Percentiles rank a stretch among this genome's conserved stretches.
phyloP scores from a whole-genome alignment of 2,888 invertebrate genomes.

The Dorcus parallelipipedus region DNA sequence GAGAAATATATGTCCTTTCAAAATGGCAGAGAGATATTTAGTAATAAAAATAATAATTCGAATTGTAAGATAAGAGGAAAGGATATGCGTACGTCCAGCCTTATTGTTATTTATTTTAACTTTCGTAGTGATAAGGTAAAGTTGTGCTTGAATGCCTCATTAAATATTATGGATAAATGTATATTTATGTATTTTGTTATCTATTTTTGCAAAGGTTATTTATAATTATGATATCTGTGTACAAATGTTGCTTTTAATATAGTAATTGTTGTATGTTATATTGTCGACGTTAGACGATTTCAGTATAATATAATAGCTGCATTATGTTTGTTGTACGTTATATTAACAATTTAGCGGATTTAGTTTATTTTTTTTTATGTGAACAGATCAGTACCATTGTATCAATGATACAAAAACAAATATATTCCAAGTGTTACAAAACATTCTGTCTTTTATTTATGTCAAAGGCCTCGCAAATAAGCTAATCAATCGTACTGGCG shows the following conservation, averaged over 20 bases:
- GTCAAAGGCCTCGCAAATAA: too few relatives aligned
- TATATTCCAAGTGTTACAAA: background rate
- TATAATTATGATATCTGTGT: background rate
- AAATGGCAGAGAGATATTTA: too few relatives aligned
- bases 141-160: too few relatives aligned
- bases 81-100: background rate
- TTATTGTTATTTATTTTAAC: background rate
- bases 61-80: background rate
- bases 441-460: too few relatives aligned
- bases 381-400: constrained; percentile 29
- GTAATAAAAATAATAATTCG: background rate
- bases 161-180: background rate
- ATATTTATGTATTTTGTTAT: background rate
- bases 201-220: background rate
- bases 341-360: constrained; percentile 28
- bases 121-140: background rate
- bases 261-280: background rate
- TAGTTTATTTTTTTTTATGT: constrained; percentile 19
- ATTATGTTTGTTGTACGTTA: constrained; percentile 33
- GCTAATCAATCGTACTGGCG: too few relatives aligned
- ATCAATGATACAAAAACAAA: constrained; percentile 29
- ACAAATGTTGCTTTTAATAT: background rate
- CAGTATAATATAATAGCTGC: constrained; percentile 15
- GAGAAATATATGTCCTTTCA: too few relatives aligned
- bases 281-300: constrained; percentile 17